Conservation (phyloP, 2,113 vertebrate species). For the Coregonus clupeaformis region DNA sequence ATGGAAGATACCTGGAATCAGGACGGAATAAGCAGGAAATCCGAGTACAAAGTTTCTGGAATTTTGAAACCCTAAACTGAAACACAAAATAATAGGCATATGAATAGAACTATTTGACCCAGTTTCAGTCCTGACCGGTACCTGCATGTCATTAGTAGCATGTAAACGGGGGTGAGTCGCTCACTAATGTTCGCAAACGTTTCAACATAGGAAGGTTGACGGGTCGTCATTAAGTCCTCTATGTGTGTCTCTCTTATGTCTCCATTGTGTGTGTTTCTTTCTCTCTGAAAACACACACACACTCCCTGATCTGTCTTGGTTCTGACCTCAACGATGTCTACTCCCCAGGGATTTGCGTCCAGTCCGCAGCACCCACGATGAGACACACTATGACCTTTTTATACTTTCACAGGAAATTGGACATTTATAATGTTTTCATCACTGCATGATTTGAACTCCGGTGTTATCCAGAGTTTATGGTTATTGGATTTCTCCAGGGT, state of each 20-base stretch:
- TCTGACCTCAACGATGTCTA: conserved; percentile 26
- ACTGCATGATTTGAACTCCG: too few species aligned
- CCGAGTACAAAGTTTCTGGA: too few species aligned
- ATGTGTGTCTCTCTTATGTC: conserved; percentile 8
- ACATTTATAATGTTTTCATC: too few species aligned
- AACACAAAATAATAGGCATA: too few species aligned
- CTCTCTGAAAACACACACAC: neutral
- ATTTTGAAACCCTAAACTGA: too few species aligned
- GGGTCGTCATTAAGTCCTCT: conserved; percentile 28
- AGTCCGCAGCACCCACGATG: neutral
- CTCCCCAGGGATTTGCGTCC: conserved; percentile 2
- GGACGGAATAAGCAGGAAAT: too few species aligned
- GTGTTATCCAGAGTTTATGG: too few species aligned
- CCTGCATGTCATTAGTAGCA: conserved; percentile 63
- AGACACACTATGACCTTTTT: neutral
- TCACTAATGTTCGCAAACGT: conserved; percentile 11
- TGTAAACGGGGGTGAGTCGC: conserved; percentile 44
- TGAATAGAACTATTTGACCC: too few species aligned
- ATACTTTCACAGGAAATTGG: too few species aligned
- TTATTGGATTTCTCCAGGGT: too few species aligned
- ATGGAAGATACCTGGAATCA: too few species aligned
- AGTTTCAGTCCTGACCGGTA: conserved; percentile 5
- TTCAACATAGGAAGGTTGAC: conserved; percentile 50
- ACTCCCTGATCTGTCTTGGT: neutral
- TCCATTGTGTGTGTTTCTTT: conserved; percentile 10